Evolutionary conservation across 2,888 invertebrate species (phyloP).

Genomic region (Lordiphosa fenestrarum): DNA sequence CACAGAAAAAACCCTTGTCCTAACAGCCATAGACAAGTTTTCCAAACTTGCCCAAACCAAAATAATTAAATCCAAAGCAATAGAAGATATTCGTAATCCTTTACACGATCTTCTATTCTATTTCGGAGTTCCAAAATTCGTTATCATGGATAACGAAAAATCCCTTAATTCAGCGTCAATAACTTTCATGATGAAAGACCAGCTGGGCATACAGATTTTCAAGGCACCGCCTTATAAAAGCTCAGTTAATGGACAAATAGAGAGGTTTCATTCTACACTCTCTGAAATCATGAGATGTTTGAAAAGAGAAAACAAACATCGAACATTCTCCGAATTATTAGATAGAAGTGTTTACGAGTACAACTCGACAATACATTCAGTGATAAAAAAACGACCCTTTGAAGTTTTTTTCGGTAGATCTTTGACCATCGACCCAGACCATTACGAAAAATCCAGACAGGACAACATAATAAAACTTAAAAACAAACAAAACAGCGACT

Average conservation of each 20-base stretch:
- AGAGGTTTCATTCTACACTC: neutral
- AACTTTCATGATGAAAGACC: too few relatives aligned
- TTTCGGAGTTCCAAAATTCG: neutral
- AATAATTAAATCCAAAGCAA: neutral
- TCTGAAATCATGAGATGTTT: neutral
- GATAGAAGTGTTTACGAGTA: neutral
- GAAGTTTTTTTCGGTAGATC: neutral
- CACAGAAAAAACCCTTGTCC: too few relatives aligned
- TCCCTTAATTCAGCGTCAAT: neutral
- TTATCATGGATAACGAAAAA: neutral
- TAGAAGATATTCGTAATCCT: neutral
- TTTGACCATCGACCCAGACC: too few relatives aligned
- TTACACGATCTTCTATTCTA: neutral
- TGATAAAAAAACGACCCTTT: neutral
- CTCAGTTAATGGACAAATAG: neutral
- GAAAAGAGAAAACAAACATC: neutral
- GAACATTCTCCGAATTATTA: neutral
- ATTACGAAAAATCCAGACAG: neutral
- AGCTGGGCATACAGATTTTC: too few relatives aligned
- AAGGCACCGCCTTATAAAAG: neutral
- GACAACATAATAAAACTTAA: too few relatives aligned
- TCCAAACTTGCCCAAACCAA: neutral
- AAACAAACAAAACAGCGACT: too few relatives aligned
- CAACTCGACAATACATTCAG: neutral
- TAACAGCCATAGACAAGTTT: too few relatives aligned